phyloP scores from a whole-genome alignment of 64 coral and sea anemone genomes.

The Montipora capricornis region DNA sequence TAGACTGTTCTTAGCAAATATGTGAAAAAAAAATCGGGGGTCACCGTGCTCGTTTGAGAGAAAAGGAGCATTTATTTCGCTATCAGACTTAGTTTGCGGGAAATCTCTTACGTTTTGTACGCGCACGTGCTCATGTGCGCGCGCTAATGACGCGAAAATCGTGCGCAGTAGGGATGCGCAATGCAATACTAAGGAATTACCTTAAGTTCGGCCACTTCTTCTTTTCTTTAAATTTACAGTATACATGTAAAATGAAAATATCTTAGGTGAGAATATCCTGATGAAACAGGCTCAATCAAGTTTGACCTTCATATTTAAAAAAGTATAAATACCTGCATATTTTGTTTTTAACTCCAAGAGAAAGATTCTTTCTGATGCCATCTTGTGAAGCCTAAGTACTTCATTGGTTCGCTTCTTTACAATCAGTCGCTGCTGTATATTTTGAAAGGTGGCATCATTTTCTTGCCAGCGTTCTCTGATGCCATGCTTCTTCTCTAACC shows the following conservation, averaged over 20 bases:
- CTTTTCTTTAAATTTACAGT: neutral
- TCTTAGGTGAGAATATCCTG: neutral
- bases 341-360: slow-evolving; percentile 53
- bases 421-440: neutral
- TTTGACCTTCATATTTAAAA: neutral
- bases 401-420: neutral
- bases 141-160: too few relatives aligned
- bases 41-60: too few relatives aligned
- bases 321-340: slow-evolving; percentile 45
- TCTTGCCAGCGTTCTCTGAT: too few relatives aligned
- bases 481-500: too few relatives aligned
- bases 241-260: neutral
- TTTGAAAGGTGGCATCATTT: slow-evolving; percentile 26
- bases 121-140: too few relatives aligned
- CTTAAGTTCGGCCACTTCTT: neutral
- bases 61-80: too few relatives aligned
- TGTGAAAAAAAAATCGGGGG: too few relatives aligned
- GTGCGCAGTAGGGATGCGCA: too few relatives aligned
- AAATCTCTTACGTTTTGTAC: too few relatives aligned
- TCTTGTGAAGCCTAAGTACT: neutral
- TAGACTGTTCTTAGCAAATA: too few relatives aligned
- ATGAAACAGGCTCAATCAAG: slow-evolving; percentile 2
- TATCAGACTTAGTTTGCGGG: too few relatives aligned
- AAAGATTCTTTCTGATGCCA: slow-evolving; percentile 43
- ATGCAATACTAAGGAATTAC: too few relatives aligned